A percentile compares a stretch with the other conserved stretches of the same genome.
phyloP scores from a whole-genome alignment of 2,888 invertebrate genomes.

The Cactoblastis cactorum region DNA sequence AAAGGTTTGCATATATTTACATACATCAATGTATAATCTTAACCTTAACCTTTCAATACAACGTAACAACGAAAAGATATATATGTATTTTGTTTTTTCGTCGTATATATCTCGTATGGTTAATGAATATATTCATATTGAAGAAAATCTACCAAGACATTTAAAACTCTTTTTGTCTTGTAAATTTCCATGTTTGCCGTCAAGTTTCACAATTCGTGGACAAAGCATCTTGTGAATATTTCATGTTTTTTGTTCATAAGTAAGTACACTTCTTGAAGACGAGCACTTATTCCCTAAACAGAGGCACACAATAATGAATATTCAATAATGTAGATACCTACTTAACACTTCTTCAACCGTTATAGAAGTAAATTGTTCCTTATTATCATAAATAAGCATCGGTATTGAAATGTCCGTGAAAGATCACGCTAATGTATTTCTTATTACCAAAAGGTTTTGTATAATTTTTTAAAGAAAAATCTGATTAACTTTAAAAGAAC shows the following conservation, averaged over 20 bases:
- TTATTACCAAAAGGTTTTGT: constrained; percentile 1
- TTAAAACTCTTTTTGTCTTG: constrained; percentile 50
- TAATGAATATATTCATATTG: constrained; percentile 2
- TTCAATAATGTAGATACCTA: constrained; percentile 39
- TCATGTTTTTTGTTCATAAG: constrained; percentile 56
- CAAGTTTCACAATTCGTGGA: constrained; percentile 56
- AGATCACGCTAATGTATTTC: constrained; percentile 1
- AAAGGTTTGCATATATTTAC: too few relatives aligned
- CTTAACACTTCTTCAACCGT: constrained; percentile 27
- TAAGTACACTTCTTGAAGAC: constrained; percentile 47
- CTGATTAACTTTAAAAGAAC: background rate
- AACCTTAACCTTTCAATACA: too few relatives aligned
- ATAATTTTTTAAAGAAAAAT: constrained; percentile 1
- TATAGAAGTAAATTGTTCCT: constrained; percentile 23
- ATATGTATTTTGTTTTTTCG: background rate
- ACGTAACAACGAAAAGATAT: too few relatives aligned
- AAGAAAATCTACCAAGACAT: constrained; percentile 7
- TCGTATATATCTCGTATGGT: background rate
- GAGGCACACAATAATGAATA: constrained; percentile 50
- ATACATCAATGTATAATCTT: too few relatives aligned
- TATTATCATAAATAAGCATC: constrained; percentile 18
- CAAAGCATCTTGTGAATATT: constrained; percentile 67
- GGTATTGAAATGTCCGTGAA: background rate
- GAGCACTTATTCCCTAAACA: constrained; percentile 55
- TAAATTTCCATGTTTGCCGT: constrained; percentile 57